Evolutionary conservation across 2,113 vertebrate genomes (phyloP).

Genomic region (Rhegmatorhina hoffmannsi): DNA sequence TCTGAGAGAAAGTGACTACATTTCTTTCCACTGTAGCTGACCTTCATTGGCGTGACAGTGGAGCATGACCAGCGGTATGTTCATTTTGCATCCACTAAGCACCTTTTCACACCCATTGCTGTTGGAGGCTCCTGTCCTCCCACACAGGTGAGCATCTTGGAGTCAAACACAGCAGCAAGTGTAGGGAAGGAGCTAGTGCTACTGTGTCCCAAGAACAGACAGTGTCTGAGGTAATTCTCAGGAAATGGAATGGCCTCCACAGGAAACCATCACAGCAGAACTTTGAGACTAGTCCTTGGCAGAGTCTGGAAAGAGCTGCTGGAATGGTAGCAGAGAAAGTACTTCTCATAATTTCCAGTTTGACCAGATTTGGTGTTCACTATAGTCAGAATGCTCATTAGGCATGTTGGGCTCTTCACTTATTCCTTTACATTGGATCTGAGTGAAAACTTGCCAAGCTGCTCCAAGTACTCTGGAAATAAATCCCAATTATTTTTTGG

Average conservation of each 20-base stretch:
- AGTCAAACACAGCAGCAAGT: neutral
- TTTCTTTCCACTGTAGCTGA: slow-evolving; percentile 76
- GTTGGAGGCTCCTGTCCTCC: slow-evolving; percentile 80
- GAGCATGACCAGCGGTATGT: slow-evolving; percentile 73
- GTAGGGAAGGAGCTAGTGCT: neutral
- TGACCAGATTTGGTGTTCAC: neutral
- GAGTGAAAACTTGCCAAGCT: neutral
- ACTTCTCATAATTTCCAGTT: neutral
- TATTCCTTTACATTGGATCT: neutral
- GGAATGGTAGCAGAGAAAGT: neutral
- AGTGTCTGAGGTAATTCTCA: neutral
- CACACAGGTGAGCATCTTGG: slow-evolving; percentile 81
- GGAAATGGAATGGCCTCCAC: neutral
- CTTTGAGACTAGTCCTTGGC: neutral
- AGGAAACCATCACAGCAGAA: neutral
- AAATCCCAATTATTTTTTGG: slow-evolving; percentile 12
- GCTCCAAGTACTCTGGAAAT: neutral
- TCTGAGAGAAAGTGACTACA: neutral
- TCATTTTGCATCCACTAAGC: slow-evolving; percentile 80
- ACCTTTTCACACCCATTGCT: slow-evolving; percentile 82
- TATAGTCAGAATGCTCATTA: neutral
- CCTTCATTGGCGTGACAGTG: slow-evolving; percentile 85
- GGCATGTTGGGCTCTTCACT: neutral
- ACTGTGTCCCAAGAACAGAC: neutral
- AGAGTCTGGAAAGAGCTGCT: neutral